phyloP scores from a whole-genome alignment of 2,113 vertebrate genomes.

The Urocolius indicus region DNA sequence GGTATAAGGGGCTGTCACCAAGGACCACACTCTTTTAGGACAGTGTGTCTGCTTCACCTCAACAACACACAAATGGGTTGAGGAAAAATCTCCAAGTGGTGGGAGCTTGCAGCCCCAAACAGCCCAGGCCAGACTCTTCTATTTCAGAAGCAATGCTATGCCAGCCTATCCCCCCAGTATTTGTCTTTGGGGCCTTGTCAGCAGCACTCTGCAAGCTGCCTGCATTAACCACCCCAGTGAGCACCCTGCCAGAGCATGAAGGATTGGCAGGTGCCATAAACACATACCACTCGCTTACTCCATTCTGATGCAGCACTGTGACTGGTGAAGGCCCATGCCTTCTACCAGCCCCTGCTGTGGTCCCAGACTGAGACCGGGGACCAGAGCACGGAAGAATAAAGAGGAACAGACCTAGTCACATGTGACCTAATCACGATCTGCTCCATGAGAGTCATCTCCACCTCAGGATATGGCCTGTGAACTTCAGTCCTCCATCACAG shows the following conservation, averaged over 20 bases:
- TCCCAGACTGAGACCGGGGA: neutral
- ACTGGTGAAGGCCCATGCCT: too few species aligned
- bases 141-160: neutral
- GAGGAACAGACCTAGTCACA: neutral
- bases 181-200: neutral
- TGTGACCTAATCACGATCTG: neutral
- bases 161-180: rapidly evolving
- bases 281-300: neutral
- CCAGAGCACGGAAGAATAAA: neutral
- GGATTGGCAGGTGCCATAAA: neutral
- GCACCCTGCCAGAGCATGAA: neutral
- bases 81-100: rapidly evolving
- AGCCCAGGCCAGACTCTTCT: neutral
- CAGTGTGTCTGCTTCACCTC: neutral
- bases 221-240: neutral
- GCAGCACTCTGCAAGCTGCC: rapidly evolving
- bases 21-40: neutral
- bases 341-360: neutral
- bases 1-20: neutral
- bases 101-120: neutral
- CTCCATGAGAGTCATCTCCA: neutral
- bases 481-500: neutral
- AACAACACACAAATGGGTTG: rapidly evolving
- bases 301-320: rapidly evolving
- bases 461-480: neutral